Evolutionary conservation across 92 coral and sea anemone species (phyloP).

Genomic region (Heteractis magnifica): DNA sequence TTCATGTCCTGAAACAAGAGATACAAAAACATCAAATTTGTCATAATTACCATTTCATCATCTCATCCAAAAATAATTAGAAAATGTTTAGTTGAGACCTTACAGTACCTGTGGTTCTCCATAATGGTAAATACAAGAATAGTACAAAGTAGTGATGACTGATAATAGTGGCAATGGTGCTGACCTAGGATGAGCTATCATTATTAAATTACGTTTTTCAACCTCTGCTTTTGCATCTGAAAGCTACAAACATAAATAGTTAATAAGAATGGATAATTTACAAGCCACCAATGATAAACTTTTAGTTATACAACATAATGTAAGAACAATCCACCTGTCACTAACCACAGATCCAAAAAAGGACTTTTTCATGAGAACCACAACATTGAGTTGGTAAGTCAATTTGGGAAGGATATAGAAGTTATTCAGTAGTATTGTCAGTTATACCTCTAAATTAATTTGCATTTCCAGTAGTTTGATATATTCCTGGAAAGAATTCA

Average conservation of each 20-base stretch:
- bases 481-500: constrained; percentile 63
- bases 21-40: neutral
- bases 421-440: neutral
- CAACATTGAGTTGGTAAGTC: no score
- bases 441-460: constrained; percentile 72
- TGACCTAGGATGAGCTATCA: constrained; percentile 71
- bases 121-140: constrained; percentile 87
- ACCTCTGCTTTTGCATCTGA: constrained; percentile 76
- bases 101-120: constrained; percentile 69
- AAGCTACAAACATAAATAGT: constrained; percentile 23
- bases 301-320: no score
- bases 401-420: neutral
- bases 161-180: constrained; percentile 65
- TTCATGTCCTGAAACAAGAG: constrained; percentile 25
- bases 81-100: neutral
- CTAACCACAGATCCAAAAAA: no score
- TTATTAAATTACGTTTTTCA: constrained; percentile 50
- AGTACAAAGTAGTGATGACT: constrained; percentile 74
- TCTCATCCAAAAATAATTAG: no score
- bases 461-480: constrained; percentile 76
- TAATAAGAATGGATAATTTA: no score
- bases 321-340: no score
- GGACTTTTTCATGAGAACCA: no score
- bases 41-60: neutral
- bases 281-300: no score